A percentile compares a stretch with the other conserved stretches of the same genome.
These are phyloP conservation scores for Cynoglossus semilaevis DNA, from an alignment of 2,113 vertebrate genomes.

Conservation along the genomic window DNA sequence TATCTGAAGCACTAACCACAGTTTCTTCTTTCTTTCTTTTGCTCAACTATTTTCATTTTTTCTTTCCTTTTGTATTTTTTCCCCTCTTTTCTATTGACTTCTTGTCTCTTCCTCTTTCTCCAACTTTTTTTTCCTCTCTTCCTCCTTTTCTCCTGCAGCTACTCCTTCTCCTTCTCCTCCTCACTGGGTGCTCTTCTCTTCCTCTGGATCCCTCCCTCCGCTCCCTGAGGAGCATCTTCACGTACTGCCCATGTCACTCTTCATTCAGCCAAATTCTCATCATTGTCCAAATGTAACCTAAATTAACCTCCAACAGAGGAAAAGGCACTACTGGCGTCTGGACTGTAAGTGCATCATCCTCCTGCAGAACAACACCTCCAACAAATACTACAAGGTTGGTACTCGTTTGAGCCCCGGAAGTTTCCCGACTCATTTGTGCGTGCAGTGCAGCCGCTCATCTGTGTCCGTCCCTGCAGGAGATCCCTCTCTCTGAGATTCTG, in stretches of 20 bases:
- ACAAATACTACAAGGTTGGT: slow-evolving; percentile 88
- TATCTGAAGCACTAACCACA: neutral
- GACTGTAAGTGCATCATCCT: slow-evolving; percentile 91
- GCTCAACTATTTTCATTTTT: neutral
- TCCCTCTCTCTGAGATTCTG: slow-evolving; percentile 86
- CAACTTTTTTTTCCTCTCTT: neutral
- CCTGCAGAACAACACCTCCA: slow-evolving; percentile 89
- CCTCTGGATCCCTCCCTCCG: slow-evolving; percentile 15
- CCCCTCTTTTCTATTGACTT: neutral
- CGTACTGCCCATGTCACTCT: neutral
- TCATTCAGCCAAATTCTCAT: neutral
- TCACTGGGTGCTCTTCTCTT: slow-evolving; percentile 31
- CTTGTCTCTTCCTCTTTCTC: slow-evolving; percentile 13
- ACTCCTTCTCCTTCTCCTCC: slow-evolving; percentile 28
- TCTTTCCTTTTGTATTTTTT: no score
- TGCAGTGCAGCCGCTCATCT: no score
- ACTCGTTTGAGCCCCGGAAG: no score
- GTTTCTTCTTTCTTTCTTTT: slow-evolving; percentile 8
- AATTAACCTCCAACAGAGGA: slow-evolving; percentile 75
- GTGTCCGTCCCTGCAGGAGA: slow-evolving; percentile 72
- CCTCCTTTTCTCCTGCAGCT: slow-evolving; percentile 34
- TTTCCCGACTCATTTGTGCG: no score
- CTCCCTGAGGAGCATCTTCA: slow-evolving; percentile 20
- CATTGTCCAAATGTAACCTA: no score
- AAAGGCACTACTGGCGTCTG: slow-evolving; percentile 88